Base-by-base conservation (phyloP, 1,140 invertebrate genomes). In the Bombyx mori region DNA sequence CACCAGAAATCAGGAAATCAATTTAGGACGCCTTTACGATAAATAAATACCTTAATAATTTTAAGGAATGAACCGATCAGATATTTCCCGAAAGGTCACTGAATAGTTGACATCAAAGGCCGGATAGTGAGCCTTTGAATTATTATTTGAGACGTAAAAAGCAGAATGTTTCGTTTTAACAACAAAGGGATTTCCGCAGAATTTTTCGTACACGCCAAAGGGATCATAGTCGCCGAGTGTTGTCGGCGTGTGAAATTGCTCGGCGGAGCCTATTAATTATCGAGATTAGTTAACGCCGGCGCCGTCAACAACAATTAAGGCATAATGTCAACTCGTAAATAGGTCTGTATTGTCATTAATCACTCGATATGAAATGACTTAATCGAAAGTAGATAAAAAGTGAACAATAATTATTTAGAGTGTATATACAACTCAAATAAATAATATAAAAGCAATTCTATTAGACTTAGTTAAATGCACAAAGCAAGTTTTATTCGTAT, bases 131-230 rank as follows among this genome's bases (percentile, higher is more conserved):
- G 44, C 45, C 42, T 55, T 35, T 51, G 47, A 42, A 51, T 48
- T 22, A n/a, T 57, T 59, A 52, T 55, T 55, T 55, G 58, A 55
- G 42, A 55, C 26, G 52, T 44, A 55, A 60, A 42, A 60, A 54
- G 48, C 2, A 6, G 26, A 51, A 48, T n/a, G 10, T 12, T 47
- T 57, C 12, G 56, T 49, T 10, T 49, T 47, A 57, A 51, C 56
- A 57, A 57, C 56, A 57, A 57, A 57, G 56, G 3, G 22, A 7
- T 45, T 56, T n/a, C 35, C 54, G 18, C 42, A 42, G 46, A 10
- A n/a, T 49, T 56, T 54, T 45, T 8, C 42, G 0, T 49, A 44
- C 48, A 35, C n/a, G 18, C 26, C 45, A 56, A 56, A 47, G 54
- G 42, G 47, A 50, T 57, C 48, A 26, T 10, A 51, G 50, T 51